Conservation (phyloP, 2,113 vertebrate species). For the Triplophysa dalaica region DNA sequence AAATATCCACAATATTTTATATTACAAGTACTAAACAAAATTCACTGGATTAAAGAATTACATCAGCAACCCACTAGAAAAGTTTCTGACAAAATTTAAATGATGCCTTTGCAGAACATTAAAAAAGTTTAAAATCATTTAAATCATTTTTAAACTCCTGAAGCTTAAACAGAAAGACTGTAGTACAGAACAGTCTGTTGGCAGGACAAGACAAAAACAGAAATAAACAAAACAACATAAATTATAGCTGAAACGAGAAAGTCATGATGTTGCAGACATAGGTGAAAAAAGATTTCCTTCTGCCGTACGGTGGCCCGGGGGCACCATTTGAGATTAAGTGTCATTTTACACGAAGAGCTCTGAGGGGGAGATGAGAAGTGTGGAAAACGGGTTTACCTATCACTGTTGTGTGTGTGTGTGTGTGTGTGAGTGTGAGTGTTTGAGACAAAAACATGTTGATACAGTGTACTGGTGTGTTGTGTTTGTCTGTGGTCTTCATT, state of each 20-base stretch:
- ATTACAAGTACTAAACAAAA: too few species aligned
- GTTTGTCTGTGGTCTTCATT: neutral
- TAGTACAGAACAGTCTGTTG: neutral
- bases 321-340: slow-evolving; percentile 50
- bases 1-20: too few species aligned
- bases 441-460: neutral
- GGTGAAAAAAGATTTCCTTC: neutral
- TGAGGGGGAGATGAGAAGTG: slow-evolving; percentile 47
- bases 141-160: too few species aligned
- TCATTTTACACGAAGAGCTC: slow-evolving; percentile 45
- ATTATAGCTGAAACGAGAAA: neutral
- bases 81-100: too few species aligned
- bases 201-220: neutral
- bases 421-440: too few species aligned
- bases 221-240: neutral
- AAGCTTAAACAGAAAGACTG: too few species aligned
- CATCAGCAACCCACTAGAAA: too few species aligned
- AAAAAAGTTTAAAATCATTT: too few species aligned
- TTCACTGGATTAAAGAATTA: too few species aligned
- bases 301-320: slow-evolving; percentile 39
- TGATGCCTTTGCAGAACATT: too few species aligned
- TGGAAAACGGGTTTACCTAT: slow-evolving; percentile 53
- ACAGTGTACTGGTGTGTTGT: neutral
- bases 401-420: slow-evolving; percentile 47
- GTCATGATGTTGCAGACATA: slow-evolving; percentile 14